phyloP scores from a whole-genome alignment of 2,888 invertebrate species.

The Microctonus hyperodae region DNA sequence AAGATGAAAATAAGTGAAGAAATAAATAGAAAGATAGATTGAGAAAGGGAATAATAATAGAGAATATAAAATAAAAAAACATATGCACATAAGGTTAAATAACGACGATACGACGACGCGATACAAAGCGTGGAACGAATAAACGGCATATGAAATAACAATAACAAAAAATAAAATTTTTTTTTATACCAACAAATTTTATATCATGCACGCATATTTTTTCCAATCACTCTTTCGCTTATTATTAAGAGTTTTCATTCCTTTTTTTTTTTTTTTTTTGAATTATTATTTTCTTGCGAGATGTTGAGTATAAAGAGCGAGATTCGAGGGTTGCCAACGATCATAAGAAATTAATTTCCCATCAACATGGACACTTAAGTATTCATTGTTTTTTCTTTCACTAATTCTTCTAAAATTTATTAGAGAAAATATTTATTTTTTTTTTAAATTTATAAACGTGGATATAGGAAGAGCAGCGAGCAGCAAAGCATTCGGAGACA shows the following conservation, averaged over 20 bases:
- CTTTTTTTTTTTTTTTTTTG: background rate
- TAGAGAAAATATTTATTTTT: constrained; percentile 3
- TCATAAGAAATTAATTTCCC: background rate
- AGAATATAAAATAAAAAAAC: constrained; percentile 36
- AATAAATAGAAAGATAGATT: background rate
- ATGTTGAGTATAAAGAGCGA: constrained; percentile 15
- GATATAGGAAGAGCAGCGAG: constrained; percentile 50
- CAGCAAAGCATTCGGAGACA: constrained; percentile 61
- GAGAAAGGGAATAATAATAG: constrained; percentile 55
- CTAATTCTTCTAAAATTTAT: background rate
- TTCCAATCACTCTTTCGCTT: constrained; percentile 11
- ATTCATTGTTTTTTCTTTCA: constrained; percentile 7
- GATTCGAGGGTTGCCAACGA: constrained; percentile 25
- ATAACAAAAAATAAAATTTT: too few relatives aligned
- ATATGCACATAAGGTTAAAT: constrained; percentile 19
- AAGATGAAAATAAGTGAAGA: constrained; percentile 13
- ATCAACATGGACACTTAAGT: constrained; percentile 2
- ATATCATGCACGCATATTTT: constrained; percentile 26
- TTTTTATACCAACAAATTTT: too few relatives aligned
- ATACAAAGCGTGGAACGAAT: constrained; percentile 18
- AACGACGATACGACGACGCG: constrained; percentile 1
- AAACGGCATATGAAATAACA: constrained; percentile 21
- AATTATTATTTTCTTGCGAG: constrained; percentile 8
- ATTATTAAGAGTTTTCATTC: background rate
- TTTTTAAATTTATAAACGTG: background rate